Evolutionary conservation across 1,140 invertebrate species (phyloP), one percentile per base, ranked within the genome.

Genomic region (Drosophila novamexicana): DNA sequence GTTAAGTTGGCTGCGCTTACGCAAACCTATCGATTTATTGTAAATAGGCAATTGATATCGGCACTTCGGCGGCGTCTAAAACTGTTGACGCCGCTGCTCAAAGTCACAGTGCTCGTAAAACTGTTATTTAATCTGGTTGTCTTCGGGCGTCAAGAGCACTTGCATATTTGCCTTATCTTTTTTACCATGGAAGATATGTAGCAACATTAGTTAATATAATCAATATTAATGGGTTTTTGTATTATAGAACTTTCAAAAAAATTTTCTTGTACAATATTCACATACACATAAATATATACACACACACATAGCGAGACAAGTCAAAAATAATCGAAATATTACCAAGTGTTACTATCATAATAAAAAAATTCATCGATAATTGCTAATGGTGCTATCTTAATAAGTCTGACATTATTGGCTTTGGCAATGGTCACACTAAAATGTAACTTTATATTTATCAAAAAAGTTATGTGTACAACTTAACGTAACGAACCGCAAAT

Each of bases 1-100:
- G 71, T 69, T 74, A 74, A 74, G 71, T 74, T 74, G 71, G 71
- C 58, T 74, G 71, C 71, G 71, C 71, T 74, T 74, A 69, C 37
- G 66, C 71, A 57, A 62, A 74, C 39, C 64, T 73, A 73, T 73
- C 70, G 70, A 68, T 73, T 45, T 14, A 36, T 72, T 57, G 56
- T 36, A 56, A 67, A 72, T 59, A 72, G 54, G 49, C 36, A 54
- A 56, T 57, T 32, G 42, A 29, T 57, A 74, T 74, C 71, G 71
- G 37, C 29, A 14, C n/a, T 62, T 18, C n/a, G 39, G n/a, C 14
- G 9, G 58, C 65, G 16, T 68, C 70, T 69, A n/a, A 69, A 73
- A 73, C 49, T 73, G 70, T 73, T 39, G n/a, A 18, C 32, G 34
- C 64, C 54, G 40, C 56, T 56, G 42, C 32, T 54, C 52, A 49